Percentiles rank a stretch among this genome's conserved stretches.
Evolutionary conservation across 2,888 invertebrate genomes (phyloP).

Genomic region (Melanotus villosus): DNA sequence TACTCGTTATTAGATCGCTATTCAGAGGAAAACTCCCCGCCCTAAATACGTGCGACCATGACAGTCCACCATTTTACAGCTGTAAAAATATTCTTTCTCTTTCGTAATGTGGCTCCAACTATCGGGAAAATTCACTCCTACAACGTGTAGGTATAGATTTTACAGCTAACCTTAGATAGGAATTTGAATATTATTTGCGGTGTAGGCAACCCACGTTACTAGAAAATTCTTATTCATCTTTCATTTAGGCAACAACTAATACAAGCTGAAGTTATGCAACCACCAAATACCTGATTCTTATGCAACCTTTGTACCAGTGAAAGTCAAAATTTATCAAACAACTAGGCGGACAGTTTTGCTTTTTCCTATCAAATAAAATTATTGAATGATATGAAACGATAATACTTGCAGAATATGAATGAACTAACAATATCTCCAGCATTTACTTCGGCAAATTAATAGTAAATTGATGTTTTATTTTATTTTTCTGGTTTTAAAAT

Average conservation of each 20-base stretch:
- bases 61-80: conserved; percentile 67
- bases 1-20: conserved; percentile 57
- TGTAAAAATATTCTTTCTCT: conserved; percentile 48
- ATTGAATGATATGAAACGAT: too few species aligned
- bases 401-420: too few species aligned
- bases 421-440: too few species aligned
- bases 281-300: too few species aligned
- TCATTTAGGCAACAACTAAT: neutral
- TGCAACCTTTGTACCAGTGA: too few species aligned
- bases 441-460: too few species aligned
- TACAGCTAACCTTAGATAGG: neutral
- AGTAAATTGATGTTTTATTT: too few species aligned
- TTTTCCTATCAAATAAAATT: too few species aligned
- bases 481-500: too few species aligned
- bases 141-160: conserved; percentile 14
- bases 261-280: neutral
- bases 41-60: conserved; percentile 67
- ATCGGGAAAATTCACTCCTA: conserved; percentile 2
- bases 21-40: conserved; percentile 64
- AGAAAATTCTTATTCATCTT: neutral
- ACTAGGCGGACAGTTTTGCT: too few species aligned
- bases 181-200: neutral
- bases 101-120: conserved; percentile 43
- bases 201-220: conserved; percentile 10
- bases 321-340: too few species aligned